Evolutionary conservation across 1,140 invertebrate genomes (phyloP), one percentile per base, ranked within the genome.

Genomic region (Cydia splendana): DNA sequence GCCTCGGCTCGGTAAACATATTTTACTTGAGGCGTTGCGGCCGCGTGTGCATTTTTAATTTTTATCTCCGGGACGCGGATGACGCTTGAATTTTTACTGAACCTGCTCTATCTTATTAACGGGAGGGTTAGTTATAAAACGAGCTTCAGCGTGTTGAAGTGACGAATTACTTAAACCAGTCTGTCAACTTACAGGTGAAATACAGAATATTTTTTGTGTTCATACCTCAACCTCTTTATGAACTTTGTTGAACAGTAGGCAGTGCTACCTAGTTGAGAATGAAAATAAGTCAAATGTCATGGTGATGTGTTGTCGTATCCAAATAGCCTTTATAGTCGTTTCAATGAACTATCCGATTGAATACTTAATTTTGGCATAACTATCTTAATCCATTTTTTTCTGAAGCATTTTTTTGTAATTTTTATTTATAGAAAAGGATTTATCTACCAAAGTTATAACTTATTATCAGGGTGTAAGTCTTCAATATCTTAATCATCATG

Each of bases 11-110:
- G 79, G 82, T 84, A 76, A 85, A 80, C 87, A 87, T 84, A 82
- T 88, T 88, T 91, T 90, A 85, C 89, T 89, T 88, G 85, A 89
- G 86, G 86, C 84, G 77, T 80, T 76, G 77, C 79, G 75, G 80
- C 76, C 81, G 81, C 80, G 88, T 89, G 88, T 91, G 86, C 88
- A 88, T 91, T 88, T 89, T 91, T 87, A 89, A 89, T 88, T 88
- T 90, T 89, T 86, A 90, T 85, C 81, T 77, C 84, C 84, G 80
- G 81, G 79, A 81, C 78, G 74, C 79, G 75, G 82, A 80, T 82
- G 86, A 88, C 88, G 89, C 87, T 75, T 89, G 86, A 89, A 91
- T 89, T 88, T 91, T 91, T 89, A 89, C 85, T 88, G 85, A 87
- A 57, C 24, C 77, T 82, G 81, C 87, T 86, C 80, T 86, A 87